Percentiles rank a stretch among this genome's conserved stretches.
phyloP scores from a whole-genome alignment of 2,888 invertebrate species.

The Melangyna quadrimaculata region DNA sequence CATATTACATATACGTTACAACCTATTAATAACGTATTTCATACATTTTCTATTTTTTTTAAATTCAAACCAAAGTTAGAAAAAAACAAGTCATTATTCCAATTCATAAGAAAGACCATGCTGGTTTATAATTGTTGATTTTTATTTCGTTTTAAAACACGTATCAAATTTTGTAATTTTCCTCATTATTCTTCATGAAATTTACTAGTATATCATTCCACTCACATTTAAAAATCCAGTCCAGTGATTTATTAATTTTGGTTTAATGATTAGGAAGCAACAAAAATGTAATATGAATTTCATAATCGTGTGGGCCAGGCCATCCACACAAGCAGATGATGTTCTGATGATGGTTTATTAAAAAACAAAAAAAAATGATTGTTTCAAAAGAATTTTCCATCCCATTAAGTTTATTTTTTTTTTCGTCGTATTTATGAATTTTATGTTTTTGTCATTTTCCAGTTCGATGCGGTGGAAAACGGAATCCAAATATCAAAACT shows the following conservation, averaged over 20 bases:
- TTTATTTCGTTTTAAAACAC: no score
- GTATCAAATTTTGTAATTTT: not conserved
- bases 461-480: conserved; percentile 81
- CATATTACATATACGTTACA: no score
- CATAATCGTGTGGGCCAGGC: conserved; percentile 6
- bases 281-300: not conserved
- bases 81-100: no score
- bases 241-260: conserved; percentile 18
- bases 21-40: no score
- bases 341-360: not conserved
- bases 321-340: no score
- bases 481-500: conserved; percentile 80
- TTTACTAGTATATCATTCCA: not conserved
- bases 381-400: not conserved
- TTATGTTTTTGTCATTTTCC: conserved; percentile 28
- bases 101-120: no score
- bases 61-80: no score
- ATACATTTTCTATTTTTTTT: no score
- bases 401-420: conserved; percentile 7
- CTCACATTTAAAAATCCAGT: not conserved
- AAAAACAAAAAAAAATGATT: not conserved
- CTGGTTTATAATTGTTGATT: no score
- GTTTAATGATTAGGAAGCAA: conserved; percentile 10
- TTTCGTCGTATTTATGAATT: no score
- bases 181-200: not conserved